Evolutionary conservation across 35 echinoderm and acorn worm genomes (phyloP).

Genomic region (Diadema setosum): DNA sequence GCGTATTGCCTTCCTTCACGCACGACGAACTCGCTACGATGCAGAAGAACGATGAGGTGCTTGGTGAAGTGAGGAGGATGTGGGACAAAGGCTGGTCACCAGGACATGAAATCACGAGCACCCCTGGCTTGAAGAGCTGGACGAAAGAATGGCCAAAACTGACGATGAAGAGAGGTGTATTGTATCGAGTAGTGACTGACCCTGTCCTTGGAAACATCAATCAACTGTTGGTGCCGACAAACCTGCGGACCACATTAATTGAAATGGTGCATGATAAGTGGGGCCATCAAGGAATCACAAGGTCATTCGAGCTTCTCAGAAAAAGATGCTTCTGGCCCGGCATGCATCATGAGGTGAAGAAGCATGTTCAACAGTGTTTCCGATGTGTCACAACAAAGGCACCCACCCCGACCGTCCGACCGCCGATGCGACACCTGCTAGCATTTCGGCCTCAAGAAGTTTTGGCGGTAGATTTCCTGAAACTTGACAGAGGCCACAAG

Average conservation of each 20-base stretch:
- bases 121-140: not conserved
- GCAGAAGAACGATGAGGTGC: not conserved
- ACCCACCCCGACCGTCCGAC: not conserved
- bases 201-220: not conserved
- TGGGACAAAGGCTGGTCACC: not conserved
- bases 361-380: not conserved
- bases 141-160: conserved; percentile 2
- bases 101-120: not conserved
- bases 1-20: not conserved
- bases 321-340: conserved; percentile 21
- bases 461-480: too few relatives aligned
- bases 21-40: not conserved
- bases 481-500: too few relatives aligned
- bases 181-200: not conserved
- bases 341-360: not conserved
- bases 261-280: not conserved
- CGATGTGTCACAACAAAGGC: not conserved
- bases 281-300: not conserved
- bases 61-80: not conserved
- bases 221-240: not conserved
- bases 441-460: conserved; percentile 12
- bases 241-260: not conserved
- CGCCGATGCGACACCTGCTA: not conserved
- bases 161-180: not conserved
- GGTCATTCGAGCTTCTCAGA: not conserved